phyloP scores from a whole-genome alignment of 1,140 invertebrate species.

The Pygmarrhopalites habei region DNA sequence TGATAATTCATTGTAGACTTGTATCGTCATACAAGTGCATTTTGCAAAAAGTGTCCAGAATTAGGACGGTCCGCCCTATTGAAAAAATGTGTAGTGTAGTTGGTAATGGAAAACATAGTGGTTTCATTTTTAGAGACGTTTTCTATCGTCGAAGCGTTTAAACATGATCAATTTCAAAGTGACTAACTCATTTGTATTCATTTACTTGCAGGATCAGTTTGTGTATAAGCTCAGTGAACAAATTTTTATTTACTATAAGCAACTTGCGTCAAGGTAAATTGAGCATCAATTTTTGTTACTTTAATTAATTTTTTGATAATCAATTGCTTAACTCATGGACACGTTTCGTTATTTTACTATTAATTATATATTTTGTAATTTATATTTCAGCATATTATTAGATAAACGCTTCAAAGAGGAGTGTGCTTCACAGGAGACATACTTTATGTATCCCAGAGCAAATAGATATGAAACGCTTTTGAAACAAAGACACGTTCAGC shows the following conservation, averaged over 20 bases:
- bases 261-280: constrained; percentile 75
- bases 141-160: too few species aligned
- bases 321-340: neutral
- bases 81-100: too few species aligned
- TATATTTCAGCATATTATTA: constrained; percentile 70
- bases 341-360: neutral
- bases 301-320: neutral
- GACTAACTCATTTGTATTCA: neutral
- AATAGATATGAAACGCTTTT: constrained; percentile 93
- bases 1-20: too few species aligned
- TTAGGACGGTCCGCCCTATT: too few species aligned
- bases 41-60: too few species aligned
- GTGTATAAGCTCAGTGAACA: constrained; percentile 98
- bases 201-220: constrained; percentile 93
- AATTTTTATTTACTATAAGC: constrained; percentile 97
- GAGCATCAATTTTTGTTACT: neutral
- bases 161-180: too few species aligned
- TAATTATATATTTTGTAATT: neutral
- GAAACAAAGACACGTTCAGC: constrained; percentile 91
- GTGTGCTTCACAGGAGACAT: constrained; percentile 75
- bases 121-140: too few species aligned
- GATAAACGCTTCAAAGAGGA: constrained; percentile 95
- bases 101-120: too few species aligned
- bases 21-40: too few species aligned
- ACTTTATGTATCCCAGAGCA: constrained; percentile 71